Percentiles rank a stretch among this genome's conserved stretches.
These are phyloP conservation scores for Vulpes vulpes DNA, from an alignment of 2,113 vertebrate species.

Conservation along the genomic window DNA sequence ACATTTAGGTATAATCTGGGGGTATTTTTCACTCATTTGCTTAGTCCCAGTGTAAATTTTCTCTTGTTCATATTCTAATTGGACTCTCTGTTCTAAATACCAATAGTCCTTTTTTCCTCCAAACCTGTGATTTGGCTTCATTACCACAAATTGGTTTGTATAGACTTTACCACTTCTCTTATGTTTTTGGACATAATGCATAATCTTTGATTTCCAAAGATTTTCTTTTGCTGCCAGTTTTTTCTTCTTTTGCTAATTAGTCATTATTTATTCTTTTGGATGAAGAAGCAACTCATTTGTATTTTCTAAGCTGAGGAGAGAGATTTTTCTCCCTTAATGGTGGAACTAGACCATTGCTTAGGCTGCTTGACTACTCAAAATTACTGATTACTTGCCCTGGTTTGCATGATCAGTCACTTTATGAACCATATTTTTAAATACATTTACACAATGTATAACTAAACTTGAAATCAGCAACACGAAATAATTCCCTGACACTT, in stretches of 20 bases:
- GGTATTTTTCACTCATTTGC: neutral
- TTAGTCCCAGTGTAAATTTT: neutral
- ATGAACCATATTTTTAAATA: neutral
- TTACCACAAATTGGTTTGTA: neutral
- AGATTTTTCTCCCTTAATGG: neutral
- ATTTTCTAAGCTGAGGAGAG: neutral
- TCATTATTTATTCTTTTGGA: neutral
- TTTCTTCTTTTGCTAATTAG: neutral
- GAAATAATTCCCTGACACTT: neutral
- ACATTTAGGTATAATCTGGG: neutral
- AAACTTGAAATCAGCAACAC: neutral
- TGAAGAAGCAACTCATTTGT: neutral
- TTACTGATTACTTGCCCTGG: neutral
- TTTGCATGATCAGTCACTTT: neutral
- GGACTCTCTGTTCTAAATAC: neutral
- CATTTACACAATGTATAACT: neutral
- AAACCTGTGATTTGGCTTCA: neutral
- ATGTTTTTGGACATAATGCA: constrained; percentile 1
- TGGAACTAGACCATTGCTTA: neutral
- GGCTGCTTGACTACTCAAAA: neutral
- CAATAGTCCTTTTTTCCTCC: neutral
- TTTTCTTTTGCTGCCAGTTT: neutral
- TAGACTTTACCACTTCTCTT: neutral
- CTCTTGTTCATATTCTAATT: neutral
- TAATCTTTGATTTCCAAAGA: neutral